These are phyloP conservation scores for Dendroctonus valens DNA, from an alignment of 1,140 invertebrate species.

Conservation along the genomic window DNA sequence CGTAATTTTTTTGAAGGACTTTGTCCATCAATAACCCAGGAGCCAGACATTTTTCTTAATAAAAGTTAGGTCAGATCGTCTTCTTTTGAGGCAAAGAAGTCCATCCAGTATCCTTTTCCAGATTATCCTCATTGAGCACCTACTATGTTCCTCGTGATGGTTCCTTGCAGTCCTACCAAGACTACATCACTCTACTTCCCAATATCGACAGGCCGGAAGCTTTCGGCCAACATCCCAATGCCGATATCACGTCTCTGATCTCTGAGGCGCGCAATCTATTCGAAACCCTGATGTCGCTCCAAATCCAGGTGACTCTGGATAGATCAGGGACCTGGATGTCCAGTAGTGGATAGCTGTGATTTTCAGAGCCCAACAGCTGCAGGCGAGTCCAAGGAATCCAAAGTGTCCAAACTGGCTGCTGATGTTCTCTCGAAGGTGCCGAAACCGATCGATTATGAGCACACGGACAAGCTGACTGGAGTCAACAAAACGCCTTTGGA, in stretches of 20 bases:
- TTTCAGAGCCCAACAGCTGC: slow-evolving; percentile 52
- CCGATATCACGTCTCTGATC: slow-evolving; percentile 84
- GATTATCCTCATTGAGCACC: slow-evolving; percentile 63
- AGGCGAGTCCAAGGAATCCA: slow-evolving; percentile 62
- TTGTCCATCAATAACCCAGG: no score
- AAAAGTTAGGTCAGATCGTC: no score
- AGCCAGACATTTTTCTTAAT: no score
- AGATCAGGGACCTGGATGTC: background rate
- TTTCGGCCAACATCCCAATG: slow-evolving; percentile 88
- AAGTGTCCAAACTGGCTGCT: slow-evolving; percentile 59
- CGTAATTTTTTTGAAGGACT: no score
- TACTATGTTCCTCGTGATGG: slow-evolving; percentile 83
- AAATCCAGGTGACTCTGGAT: slow-evolving; percentile 55
- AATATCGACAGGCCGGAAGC: slow-evolving; percentile 76
- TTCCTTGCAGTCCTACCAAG: slow-evolving; percentile 73
- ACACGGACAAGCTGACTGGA: slow-evolving; percentile 69
- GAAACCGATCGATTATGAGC: slow-evolving; percentile 70
- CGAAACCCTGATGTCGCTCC: slow-evolving; percentile 77
- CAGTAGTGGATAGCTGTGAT: background rate
- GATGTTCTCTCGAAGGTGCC: slow-evolving; percentile 74
- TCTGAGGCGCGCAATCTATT: slow-evolving; percentile 75
- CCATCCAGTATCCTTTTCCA: slow-evolving; percentile 38
- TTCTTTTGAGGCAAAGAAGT: background rate
- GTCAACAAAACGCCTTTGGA: slow-evolving; percentile 70
- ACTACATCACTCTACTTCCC: slow-evolving; percentile 74